phyloP scores from a whole-genome alignment of 37 sponge, comb jelly and placozoan species.

The Haliclona indistincta region DNA sequence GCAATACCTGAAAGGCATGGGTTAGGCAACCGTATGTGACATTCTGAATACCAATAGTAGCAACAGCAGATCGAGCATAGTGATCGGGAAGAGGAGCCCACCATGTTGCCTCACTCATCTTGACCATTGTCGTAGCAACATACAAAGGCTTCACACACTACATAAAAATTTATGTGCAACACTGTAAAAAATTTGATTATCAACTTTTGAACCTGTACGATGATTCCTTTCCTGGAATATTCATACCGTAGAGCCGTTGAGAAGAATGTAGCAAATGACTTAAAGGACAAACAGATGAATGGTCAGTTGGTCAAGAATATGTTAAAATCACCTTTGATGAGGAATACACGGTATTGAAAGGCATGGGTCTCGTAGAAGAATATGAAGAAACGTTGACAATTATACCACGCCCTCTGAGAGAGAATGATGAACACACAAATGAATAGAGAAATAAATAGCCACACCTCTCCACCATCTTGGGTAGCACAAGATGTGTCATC shows the following conservation, averaged over 20 bases:
- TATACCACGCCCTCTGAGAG: slow-evolving; percentile 4
- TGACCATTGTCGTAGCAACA: slow-evolving; percentile 20
- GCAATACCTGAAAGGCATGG: slow-evolving; percentile 33
- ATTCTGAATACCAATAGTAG: slow-evolving; percentile 41
- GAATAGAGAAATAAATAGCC: too few species aligned
- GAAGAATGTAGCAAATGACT: slow-evolving; percentile 22
- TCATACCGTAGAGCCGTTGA: slow-evolving; percentile 10
- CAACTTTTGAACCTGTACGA: slow-evolving; percentile 12
- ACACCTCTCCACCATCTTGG: not conserved
- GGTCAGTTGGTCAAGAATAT: slow-evolving; percentile 1
- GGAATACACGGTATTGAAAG: slow-evolving; percentile 13
- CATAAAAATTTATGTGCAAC: not conserved
- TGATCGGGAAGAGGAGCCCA: slow-evolving; percentile 15
- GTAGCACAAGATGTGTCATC: slow-evolving; percentile 60
- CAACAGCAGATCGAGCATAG: slow-evolving; percentile 29
- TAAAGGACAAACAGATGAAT: not conserved
- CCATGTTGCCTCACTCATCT: not conserved
- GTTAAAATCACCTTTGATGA: not conserved
- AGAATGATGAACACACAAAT: too few species aligned
- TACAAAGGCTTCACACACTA: slow-evolving; percentile 22
- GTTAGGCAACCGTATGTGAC: slow-evolving; percentile 18
- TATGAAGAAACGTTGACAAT: slow-evolving; percentile 23
- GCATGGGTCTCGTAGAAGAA: slow-evolving; percentile 4
- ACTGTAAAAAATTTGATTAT: not conserved
- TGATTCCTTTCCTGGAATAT: slow-evolving; percentile 19